Conservation (phyloP, 2,797 vertebrate genomes). For the Danionella dracula region DNA sequence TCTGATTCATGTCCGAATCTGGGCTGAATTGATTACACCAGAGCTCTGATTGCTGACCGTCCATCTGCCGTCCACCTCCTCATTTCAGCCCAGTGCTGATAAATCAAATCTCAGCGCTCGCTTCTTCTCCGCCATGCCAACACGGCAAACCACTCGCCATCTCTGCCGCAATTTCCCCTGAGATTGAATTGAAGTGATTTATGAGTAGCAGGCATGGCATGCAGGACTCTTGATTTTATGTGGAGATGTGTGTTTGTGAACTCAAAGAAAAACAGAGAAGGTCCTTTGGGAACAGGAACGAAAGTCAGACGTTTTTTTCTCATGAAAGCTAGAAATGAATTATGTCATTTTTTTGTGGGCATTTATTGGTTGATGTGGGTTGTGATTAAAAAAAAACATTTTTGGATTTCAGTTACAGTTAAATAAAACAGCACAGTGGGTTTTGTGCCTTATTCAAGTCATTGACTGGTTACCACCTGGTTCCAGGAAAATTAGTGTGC, state of each 20-base stretch:
- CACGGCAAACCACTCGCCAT: conserved; percentile 27
- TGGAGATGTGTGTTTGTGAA: conserved; percentile 23
- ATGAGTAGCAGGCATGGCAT: conserved; percentile 15
- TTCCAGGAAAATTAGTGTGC: too few relatives aligned
- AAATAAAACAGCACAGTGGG: too few relatives aligned
- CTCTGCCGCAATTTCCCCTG: conserved; percentile 19
- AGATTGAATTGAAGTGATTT: conserved; percentile 34
- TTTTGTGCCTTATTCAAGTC: too few relatives aligned
- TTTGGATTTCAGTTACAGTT: too few relatives aligned
- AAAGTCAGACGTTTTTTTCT: conserved; percentile 18
- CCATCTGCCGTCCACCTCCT: conserved; percentile 56
- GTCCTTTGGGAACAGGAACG: conserved; percentile 6
- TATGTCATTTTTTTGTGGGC: background rate
- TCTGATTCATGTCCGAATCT: conserved; percentile 54
- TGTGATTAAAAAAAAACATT: too few relatives aligned
- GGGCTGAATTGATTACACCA: conserved; percentile 61
- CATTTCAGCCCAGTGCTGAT: conserved; percentile 3
- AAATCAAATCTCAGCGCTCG: conserved; percentile 19
- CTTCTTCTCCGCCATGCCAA: conserved; percentile 21
- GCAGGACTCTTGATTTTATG: conserved; percentile 11
- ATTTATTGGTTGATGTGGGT: background rate
- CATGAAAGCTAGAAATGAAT: conserved; percentile 1
- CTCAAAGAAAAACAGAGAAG: background rate
- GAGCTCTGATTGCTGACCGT: conserved; percentile 60
- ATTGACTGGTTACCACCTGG: too few relatives aligned